phyloP scores from a whole-genome alignment of 2,888 invertebrate species.

The Volucella inflata region DNA sequence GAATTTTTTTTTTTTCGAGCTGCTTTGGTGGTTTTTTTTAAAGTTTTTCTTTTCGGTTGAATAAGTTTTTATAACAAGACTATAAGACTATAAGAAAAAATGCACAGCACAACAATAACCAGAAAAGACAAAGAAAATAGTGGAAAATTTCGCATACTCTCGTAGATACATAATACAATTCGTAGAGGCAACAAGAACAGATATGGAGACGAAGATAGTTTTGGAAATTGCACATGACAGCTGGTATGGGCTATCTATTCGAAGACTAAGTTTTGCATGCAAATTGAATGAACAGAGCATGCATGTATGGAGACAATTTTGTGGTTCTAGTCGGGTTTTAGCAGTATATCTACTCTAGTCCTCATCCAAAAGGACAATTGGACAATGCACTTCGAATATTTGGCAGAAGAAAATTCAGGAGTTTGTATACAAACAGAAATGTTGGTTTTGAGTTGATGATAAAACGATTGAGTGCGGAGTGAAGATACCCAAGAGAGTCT shows the following conservation, averaged over 20 bases:
- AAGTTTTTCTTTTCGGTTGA: neutral
- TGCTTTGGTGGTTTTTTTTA: neutral
- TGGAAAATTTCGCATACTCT: slow-evolving; percentile 21
- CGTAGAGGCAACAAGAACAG: neutral
- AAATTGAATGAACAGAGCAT: slow-evolving; percentile 61
- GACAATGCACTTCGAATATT: slow-evolving; percentile 51
- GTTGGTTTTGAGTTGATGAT: slow-evolving; percentile 55
- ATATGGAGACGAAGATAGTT: neutral
- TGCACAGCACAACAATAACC: slow-evolving; percentile 37
- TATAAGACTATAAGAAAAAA: slow-evolving; percentile 33
- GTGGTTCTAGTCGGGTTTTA: slow-evolving; percentile 42
- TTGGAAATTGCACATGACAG: slow-evolving; percentile 57
- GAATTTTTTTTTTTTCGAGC: slow-evolving; percentile 11
- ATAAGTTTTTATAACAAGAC: neutral
- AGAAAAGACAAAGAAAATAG: slow-evolving; percentile 20
- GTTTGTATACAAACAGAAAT: slow-evolving; percentile 58
- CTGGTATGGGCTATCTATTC: slow-evolving; percentile 46
- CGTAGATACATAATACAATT: slow-evolving; percentile 5
- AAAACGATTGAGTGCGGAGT: slow-evolving; percentile 43
- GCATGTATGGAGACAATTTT: slow-evolving; percentile 55
- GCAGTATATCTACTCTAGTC: too few relatives aligned
- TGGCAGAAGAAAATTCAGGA: slow-evolving; percentile 58
- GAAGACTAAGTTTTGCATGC: slow-evolving; percentile 58
- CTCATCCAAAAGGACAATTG: slow-evolving; percentile 37
- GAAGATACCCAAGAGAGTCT: too few relatives aligned